Percentiles rank a stretch among this genome's conserved stretches.
Conservation (phyloP, 2,888 invertebrate genomes). For the Prosapia bicincta region DNA sequence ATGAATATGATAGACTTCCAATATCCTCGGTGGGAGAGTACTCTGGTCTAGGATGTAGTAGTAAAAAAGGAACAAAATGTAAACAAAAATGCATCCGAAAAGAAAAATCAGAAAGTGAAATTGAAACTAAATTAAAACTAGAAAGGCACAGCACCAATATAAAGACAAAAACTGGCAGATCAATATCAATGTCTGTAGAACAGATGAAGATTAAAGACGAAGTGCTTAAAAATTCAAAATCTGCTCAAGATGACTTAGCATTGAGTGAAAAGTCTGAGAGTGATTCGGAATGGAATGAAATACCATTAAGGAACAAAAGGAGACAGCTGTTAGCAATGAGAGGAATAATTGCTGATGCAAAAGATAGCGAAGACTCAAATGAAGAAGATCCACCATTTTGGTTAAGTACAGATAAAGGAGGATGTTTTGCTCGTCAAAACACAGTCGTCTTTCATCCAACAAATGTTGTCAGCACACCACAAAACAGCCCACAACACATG, state of each 20-base stretch:
- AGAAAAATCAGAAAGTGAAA: conserved; percentile 23
- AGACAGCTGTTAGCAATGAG: conserved; percentile 38
- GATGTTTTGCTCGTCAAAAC: conserved; percentile 36
- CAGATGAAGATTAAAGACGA: conserved; percentile 9
- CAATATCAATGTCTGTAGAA: conserved; percentile 15
- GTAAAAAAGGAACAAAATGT: conserved; percentile 26
- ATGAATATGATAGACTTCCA: neutral
- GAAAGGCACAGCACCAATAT: neutral
- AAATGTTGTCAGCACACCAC: neutral
- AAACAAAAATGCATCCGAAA: conserved; percentile 14
- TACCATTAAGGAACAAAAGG: conserved; percentile 39
- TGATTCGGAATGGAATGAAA: conserved; percentile 35
- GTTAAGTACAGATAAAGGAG: conserved; percentile 37
- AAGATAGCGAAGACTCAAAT: conserved; percentile 34
- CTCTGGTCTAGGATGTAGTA: neutral
- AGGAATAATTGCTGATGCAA: conserved; percentile 27
- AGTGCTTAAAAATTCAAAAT: neutral
- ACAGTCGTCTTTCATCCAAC: conserved; percentile 27
- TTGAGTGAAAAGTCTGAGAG: conserved; percentile 31
- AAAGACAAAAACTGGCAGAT: conserved; percentile 10
- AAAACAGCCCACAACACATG: neutral
- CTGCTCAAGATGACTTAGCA: conserved; percentile 2
- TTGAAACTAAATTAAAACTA: neutral
- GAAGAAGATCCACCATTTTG: conserved; percentile 40
- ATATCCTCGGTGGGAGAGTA: neutral